phyloP scores from a whole-genome alignment of 2,113 vertebrate species.

The rabbit (Oryctolagus cuniculus) region mOryCun1.1 NC_091438.1:63741001-63741500 shows the following conservation, averaged over 20 bases:
- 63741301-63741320: background rate
- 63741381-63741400: conserved; percentile 18
- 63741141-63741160: background rate
- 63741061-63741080: background rate
- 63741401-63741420: background rate
- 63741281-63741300: background rate
- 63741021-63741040: background rate
- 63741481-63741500: background rate
- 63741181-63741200: background rate
- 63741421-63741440: background rate
- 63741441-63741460: background rate
- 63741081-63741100: background rate
- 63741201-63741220: background rate
- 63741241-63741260: background rate
- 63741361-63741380: background rate
- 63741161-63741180: background rate
- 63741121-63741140: background rate
- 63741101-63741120: too few species aligned
- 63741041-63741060: background rate
- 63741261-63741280: background rate
- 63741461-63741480: background rate
- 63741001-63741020: background rate
- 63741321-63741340: background rate
- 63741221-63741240: background rate
- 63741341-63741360: background rate